These are phyloP conservation scores for Drosophila neonasuta DNA, from an alignment of 2,888 invertebrate species.

Conservation along the genomic window DNA sequence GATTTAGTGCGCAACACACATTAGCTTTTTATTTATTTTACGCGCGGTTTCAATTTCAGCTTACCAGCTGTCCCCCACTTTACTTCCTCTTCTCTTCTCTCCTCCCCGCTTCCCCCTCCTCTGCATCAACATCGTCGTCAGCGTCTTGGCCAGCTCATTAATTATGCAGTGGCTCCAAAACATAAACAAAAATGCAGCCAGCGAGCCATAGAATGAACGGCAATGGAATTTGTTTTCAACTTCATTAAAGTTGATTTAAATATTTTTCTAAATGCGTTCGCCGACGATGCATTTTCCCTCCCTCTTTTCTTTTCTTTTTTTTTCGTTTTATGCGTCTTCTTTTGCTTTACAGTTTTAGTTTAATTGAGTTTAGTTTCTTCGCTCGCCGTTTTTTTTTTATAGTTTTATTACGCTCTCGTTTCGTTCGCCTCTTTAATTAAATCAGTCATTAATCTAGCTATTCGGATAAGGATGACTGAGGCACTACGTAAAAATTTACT, in stretches of 20 bases:
- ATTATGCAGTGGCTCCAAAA: conserved; percentile 41
- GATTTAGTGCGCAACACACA: conserved; percentile 67
- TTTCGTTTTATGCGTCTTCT: background rate
- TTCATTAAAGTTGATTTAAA: conserved; percentile 75
- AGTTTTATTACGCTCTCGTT: conserved; percentile 29
- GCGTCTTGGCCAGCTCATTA: conserved; percentile 43
- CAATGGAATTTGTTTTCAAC: conserved; percentile 70
- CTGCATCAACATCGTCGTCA: too few relatives aligned
- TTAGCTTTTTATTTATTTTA: conserved; percentile 66
- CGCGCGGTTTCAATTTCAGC: conserved; percentile 65
- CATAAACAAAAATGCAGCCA: conserved; percentile 38
- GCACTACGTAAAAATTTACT: background rate
- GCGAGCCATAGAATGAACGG: conserved; percentile 40
- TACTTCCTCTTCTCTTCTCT: too few relatives aligned
- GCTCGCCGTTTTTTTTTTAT: conserved; percentile 6
- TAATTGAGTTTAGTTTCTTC: conserved; percentile 35
- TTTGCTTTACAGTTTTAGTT: conserved; percentile 42
- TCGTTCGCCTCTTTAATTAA: conserved; percentile 56
- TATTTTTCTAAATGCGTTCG: conserved; percentile 62
- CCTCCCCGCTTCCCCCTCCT: background rate
- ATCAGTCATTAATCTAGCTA: conserved; percentile 47
- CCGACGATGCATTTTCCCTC: conserved; percentile 19
- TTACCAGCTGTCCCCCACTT: conserved; percentile 9
- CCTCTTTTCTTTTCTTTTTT: background rate
- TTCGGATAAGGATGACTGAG: conserved; percentile 14